Evolutionary conservation across 2,113 vertebrate species (phyloP), one percentile per base, ranked within the genome.

Genomic region (Tapirus terrestris): DNA sequence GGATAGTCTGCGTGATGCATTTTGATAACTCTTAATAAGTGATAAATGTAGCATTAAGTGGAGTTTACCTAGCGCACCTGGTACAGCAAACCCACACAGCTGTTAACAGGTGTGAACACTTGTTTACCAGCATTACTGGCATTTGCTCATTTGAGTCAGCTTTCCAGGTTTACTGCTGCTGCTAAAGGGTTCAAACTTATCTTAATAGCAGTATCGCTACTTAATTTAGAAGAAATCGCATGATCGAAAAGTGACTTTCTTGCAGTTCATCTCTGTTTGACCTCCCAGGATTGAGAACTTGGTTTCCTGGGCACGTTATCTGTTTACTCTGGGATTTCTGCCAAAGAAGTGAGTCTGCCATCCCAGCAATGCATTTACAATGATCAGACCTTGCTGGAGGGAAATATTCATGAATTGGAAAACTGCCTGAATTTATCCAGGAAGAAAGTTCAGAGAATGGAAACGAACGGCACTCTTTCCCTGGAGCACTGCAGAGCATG

Each of bases 51-150:
- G 23, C 36, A 0, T 10, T 20, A 72, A 51, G 76, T 8, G 63
- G 95, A 20, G 65, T 95, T 94, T 97, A 76, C 81, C 65, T 5
- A 91, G 84, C 94, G 91, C 96, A 98, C 94, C 97, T 96, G 98
- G 96, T 48, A 2, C 36, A 33, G 18, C 76, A 82, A 75, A 70
- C 39, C 2, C 92, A 86, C 95, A 65, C 97, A 98, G 95, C 97
- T 97, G 97, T 86, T 79, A 77, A 90, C 97, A 97, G 95, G 90
- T 91, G 94, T 70, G 84, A 97, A 96, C 96, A 95, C 92, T 91
- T 97, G 95, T 96, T 97, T 82, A 91, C 92, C 56, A 60, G 67
- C 23, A 18, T 79, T 25, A 18, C 51, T 33, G 70, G n/a, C 20
- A 0, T 82, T 91, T 89, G 60, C 56, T 95, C 67, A 43, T 91